Percentiles rank a stretch among this genome's conserved stretches.
phyloP scores from a whole-genome alignment of 1,140 invertebrate species.

The Pectinophora gossypiella region DNA sequence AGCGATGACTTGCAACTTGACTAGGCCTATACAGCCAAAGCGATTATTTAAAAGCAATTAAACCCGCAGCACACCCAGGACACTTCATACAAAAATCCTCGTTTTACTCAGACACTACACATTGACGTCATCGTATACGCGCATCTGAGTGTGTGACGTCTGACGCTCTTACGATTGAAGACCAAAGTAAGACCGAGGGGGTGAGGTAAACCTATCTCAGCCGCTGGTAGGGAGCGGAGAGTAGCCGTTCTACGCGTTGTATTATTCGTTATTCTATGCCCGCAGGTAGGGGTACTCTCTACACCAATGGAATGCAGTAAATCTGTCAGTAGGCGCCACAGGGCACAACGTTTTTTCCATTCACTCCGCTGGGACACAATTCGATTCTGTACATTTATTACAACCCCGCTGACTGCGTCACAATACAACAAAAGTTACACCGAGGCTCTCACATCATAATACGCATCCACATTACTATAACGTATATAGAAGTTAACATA shows the following conservation, averaged over 20 bases:
- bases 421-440: conserved; percentile 20
- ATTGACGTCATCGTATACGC: no score
- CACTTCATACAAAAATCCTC: no score
- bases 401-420: conserved; percentile 37
- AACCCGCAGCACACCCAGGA: not conserved
- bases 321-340: conserved; percentile 46
- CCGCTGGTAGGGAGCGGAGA: no score
- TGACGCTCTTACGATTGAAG: not conserved
- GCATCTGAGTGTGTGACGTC: no score
- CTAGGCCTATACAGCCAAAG: not conserved
- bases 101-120: no score
- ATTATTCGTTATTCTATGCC: not conserved
- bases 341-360: conserved; percentile 61
- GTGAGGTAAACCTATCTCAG: not conserved
- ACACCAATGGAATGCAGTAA: conserved; percentile 51
- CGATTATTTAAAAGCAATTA: not conserved
- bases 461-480: no score
- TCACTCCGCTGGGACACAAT: conserved; percentile 44
- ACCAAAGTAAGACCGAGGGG: not conserved
- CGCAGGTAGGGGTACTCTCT: not conserved
- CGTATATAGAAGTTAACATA: no score
- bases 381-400: conserved; percentile 61
- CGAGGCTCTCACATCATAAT: no score
- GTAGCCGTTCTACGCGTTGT: no score
- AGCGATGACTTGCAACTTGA: no score